Evolutionary conservation across 2,888 invertebrate genomes (phyloP).

Genomic region (Choreutis nemorana): DNA sequence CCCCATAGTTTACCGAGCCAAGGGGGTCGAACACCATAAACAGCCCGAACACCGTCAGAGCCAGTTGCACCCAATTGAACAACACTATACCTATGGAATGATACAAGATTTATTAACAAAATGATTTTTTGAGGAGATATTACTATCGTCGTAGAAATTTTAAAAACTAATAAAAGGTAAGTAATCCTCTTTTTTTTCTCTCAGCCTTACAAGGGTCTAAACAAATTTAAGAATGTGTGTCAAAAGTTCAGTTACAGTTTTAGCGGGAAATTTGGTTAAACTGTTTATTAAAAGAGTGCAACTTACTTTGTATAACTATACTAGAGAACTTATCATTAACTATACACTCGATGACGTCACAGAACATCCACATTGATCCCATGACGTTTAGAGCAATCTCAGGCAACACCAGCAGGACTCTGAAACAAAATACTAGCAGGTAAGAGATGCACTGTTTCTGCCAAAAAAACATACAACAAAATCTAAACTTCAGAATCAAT

Average conservation of each 20-base stretch:
- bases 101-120: no score
- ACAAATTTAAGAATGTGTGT: no score
- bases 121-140: no score
- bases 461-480: neutral
- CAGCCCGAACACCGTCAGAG: conserved; percentile 76
- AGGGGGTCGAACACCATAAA: conserved; percentile 85
- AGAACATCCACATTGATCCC: conserved; percentile 85
- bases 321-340: conserved; percentile 74
- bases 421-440: conserved; percentile 48
- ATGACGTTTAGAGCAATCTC: conserved; percentile 82
- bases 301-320: conserved; percentile 75
- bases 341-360: conserved; percentile 72
- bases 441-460: no score
- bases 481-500: neutral
- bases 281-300: conserved; percentile 8
- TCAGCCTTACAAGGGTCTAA: no score
- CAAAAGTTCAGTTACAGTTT: no score
- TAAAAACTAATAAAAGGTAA: no score
- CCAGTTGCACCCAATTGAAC: conserved; percentile 83
- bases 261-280: no score
- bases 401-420: conserved; percentile 77
- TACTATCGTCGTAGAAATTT: no score
- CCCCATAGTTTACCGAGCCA: conserved; percentile 72
- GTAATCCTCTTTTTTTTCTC: neutral
- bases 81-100: conserved; percentile 72